Evolutionary conservation across 2,113 vertebrate species (phyloP).

Genomic region (Apodemus sylvaticus): DNA sequence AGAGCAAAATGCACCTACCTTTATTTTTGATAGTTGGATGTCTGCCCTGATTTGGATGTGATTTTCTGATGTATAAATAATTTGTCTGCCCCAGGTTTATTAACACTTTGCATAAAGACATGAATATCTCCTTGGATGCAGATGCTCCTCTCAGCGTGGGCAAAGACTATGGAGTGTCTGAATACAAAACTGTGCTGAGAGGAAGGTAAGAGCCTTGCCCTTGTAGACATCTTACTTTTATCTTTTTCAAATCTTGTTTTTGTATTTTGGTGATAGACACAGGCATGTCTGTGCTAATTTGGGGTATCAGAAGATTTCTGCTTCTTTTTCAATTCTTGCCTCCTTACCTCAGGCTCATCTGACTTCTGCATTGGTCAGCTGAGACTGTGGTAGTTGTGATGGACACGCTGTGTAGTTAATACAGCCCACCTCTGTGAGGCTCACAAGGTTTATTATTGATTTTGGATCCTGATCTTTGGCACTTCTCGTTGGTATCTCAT

Average conservation of each 20-base stretch:
- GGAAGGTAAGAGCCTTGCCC: slow-evolving; percentile 88
- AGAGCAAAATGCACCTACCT: slow-evolving; percentile 12
- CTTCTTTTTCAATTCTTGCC: neutral
- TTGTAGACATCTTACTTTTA: slow-evolving; percentile 20
- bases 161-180: slow-evolving; percentile 83
- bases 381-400: neutral
- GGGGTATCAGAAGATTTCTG: neutral
- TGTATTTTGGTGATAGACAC: neutral
- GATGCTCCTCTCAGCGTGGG: slow-evolving; percentile 70
- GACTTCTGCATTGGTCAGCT: neutral
- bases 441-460: neutral
- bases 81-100: slow-evolving; percentile 89
- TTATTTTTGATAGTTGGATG: neutral
- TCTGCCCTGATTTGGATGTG: neutral
- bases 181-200: slow-evolving; percentile 82
- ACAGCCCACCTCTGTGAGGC: neutral
- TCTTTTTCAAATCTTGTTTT: neutral
- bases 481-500: neutral
- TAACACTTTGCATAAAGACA: slow-evolving; percentile 85
- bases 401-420: neutral
- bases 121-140: slow-evolving; percentile 86
- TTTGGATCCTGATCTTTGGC: neutral
- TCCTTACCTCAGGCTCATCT: neutral
- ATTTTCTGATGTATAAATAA: slow-evolving; percentile 48
- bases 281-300: neutral